A percentile compares a stretch with the other conserved stretches of the same genome.
Conservation (phyloP, 2,113 vertebrate species). For the Leptocoma aspasia region DNA sequence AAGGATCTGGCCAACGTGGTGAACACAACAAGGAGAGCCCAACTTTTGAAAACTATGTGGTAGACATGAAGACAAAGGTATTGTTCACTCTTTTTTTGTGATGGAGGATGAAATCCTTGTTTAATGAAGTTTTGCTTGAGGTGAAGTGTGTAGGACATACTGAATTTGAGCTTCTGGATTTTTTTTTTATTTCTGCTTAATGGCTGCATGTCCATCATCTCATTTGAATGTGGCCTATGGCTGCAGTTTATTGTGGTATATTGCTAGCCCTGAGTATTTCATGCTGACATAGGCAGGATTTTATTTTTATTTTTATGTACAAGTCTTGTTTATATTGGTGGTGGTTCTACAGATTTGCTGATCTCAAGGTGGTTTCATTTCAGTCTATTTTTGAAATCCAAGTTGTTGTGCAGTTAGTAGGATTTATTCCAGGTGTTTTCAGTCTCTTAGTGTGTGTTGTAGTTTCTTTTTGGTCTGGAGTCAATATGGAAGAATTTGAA, state of each 20-base stretch:
- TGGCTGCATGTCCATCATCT: neutral
- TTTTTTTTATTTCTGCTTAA: neutral
- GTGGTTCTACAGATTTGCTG: neutral
- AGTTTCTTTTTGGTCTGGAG: neutral
- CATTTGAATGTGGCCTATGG: neutral
- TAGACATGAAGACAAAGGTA: slow-evolving; percentile 70
- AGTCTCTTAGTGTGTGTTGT: neutral
- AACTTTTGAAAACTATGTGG: slow-evolving; percentile 43
- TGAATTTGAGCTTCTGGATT: neutral
- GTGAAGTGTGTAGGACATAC: neutral
- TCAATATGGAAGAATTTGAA: neutral
- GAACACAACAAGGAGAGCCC: slow-evolving; percentile 63
- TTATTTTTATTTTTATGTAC: neutral
- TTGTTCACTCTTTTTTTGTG: neutral
- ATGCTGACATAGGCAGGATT: neutral
- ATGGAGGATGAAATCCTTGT: neutral
- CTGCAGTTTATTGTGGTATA: neutral
- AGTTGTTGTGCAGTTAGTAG: neutral
- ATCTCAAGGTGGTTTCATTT: neutral
- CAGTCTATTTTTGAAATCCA: neutral
- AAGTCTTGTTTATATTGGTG: neutral
- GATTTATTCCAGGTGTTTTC: neutral
- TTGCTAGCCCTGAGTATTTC: neutral
- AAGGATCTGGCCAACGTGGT: slow-evolving; percentile 18
- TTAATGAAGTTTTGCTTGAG: neutral